phyloP scores from a whole-genome alignment of 92 coral and sea anemone genomes.

The Parazoanthus atlanticus region DNA sequence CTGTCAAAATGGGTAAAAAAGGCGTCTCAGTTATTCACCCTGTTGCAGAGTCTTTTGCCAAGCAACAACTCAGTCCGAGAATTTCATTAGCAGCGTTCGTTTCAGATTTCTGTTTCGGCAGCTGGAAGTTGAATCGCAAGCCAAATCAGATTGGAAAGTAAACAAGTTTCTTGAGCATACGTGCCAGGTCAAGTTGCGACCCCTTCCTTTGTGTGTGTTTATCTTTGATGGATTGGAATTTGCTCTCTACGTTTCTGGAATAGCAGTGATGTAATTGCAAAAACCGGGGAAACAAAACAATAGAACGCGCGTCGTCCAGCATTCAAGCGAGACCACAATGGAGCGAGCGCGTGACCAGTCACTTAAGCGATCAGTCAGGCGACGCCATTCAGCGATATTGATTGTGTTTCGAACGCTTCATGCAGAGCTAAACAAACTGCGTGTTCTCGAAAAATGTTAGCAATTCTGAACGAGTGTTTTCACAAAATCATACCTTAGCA shows the following conservation, averaged over 20 bases:
- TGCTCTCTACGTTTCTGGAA: constrained; percentile 25
- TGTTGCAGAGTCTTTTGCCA: too few relatives aligned
- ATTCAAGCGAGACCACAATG: constrained; percentile 19
- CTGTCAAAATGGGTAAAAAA: not conserved
- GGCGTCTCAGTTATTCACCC: not conserved
- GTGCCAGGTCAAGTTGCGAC: constrained; percentile 43
- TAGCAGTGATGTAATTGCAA: constrained; percentile 38
- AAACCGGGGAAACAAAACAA: constrained; percentile 39
- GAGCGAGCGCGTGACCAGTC: constrained; percentile 15
- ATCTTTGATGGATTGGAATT: not conserved
- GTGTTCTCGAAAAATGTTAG: not conserved
- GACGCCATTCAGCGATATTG: constrained; percentile 35
- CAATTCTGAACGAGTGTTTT: constrained; percentile 8
- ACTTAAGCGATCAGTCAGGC: constrained; percentile 16
- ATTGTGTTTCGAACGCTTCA: not conserved
- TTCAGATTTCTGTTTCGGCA: constrained; percentile 17
- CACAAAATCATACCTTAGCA: not conserved
- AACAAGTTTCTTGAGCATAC: not conserved
- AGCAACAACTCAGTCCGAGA: not conserved
- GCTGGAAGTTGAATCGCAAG: not conserved
- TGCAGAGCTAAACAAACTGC: not conserved
- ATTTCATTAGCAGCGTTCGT: not conserved
- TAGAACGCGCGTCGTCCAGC: constrained; percentile 31
- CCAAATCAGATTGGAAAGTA: not conserved
- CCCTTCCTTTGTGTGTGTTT: constrained; percentile 6